Conservation (phyloP, 2,113 vertebrate species). For the Datnioides undecimradiatus region DNA sequence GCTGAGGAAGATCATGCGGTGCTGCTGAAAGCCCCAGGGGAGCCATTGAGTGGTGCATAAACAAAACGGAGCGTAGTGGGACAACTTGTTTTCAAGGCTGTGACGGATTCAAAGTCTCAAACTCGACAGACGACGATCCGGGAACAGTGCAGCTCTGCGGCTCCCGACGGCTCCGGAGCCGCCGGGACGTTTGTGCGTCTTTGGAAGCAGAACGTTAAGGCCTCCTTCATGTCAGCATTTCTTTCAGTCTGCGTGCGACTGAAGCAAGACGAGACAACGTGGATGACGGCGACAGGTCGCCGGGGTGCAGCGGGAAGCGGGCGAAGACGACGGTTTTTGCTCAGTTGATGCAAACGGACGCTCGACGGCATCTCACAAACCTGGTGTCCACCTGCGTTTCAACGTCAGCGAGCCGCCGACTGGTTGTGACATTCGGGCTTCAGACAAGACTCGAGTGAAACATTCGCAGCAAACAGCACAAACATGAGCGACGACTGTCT, state of each 20-base stretch:
- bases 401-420: background rate
- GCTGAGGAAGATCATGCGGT: background rate
- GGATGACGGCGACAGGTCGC: background rate
- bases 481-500: background rate
- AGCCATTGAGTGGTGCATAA: background rate
- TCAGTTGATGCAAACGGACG: background rate
- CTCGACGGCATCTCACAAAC: constrained; percentile 14
- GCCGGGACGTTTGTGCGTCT: constrained; percentile 39
- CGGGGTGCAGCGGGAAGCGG: background rate
- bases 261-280: constrained; percentile 5
- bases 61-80: constrained; percentile 1
- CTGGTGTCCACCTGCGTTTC: background rate
- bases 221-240: constrained; percentile 42
- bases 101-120: background rate
- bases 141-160: constrained; percentile 26
- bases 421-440: constrained; percentile 22
- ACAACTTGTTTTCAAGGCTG: constrained; percentile 33
- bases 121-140: background rate
- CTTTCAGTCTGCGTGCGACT: background rate
- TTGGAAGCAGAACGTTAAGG: constrained; percentile 55
- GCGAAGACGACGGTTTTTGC: background rate
- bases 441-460: background rate
- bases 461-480: background rate
- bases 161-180: constrained; percentile 49
- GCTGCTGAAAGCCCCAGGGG: background rate